Percentiles rank a stretch among this genome's conserved stretches.
Conservation (phyloP, 2,797 vertebrate genomes). For the Mormyrus hasselquistii region DNA sequence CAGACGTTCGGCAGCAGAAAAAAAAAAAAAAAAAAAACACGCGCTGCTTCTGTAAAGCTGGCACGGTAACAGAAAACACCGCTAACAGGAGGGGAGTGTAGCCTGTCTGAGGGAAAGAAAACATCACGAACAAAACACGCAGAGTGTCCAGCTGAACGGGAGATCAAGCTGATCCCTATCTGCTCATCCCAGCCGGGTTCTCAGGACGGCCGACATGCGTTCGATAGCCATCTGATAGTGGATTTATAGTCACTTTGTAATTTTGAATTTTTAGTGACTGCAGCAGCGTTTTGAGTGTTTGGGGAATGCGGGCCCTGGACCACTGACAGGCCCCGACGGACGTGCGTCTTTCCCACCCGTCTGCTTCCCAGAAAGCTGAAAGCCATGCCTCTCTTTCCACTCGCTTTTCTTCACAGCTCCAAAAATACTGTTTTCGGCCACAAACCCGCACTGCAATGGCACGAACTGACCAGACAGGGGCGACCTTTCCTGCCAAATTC, state of each 20-base stretch:
- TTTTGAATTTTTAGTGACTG: background rate
- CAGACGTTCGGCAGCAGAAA: background rate
- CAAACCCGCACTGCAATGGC: conserved; percentile 32
- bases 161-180: background rate
- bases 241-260: background rate
- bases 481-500: conserved; percentile 43
- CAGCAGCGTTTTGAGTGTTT: background rate
- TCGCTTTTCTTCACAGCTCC: background rate
- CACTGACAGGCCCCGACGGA: background rate
- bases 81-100: background rate
- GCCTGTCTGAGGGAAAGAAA: background rate
- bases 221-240: background rate
- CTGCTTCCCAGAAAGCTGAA: background rate
- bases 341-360: background rate
- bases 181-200: background rate
- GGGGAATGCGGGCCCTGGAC: background rate
- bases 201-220: too few relatives aligned
- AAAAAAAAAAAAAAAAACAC: background rate
- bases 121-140: background rate
- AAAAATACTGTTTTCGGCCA: background rate
- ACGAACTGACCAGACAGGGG: conserved; percentile 37
- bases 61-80: background rate
- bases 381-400: background rate
- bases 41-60: background rate
- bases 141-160: background rate